Conservation (phyloP, 1,140 invertebrate species). For the Sycobia sp. region DNA sequence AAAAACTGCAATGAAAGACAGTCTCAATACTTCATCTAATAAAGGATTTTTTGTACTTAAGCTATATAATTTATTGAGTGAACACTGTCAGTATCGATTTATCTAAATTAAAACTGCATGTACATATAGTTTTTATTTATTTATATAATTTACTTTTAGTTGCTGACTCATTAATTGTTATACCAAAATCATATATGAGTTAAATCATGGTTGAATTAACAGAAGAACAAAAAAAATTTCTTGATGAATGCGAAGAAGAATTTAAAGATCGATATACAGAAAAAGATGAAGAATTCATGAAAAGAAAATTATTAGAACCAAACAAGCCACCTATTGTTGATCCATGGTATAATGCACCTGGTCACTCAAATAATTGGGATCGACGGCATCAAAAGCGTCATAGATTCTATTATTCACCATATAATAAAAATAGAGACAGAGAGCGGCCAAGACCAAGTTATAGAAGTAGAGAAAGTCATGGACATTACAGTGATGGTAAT, state of each 20-base stretch:
- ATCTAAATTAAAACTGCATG: neutral
- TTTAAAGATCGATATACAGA: slow-evolving; percentile 64
- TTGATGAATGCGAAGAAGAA: slow-evolving; percentile 63
- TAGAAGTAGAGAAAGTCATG: too few species aligned
- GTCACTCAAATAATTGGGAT: too few species aligned
- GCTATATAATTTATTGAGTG: slow-evolving; percentile 47
- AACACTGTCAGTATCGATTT: slow-evolving; percentile 45
- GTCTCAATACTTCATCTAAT: slow-evolving; percentile 33
- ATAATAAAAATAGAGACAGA: too few species aligned
- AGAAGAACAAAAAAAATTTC: slow-evolving; percentile 50
- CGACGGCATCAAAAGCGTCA: too few species aligned
- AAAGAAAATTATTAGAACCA: slow-evolving; percentile 48
- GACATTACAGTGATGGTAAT: too few species aligned
- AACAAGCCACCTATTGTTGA: slow-evolving; percentile 61
- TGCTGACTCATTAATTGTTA: slow-evolving; percentile 44
- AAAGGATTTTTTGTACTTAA: slow-evolving; percentile 50
- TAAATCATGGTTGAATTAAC: slow-evolving; percentile 35
- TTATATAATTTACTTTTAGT: slow-evolving; percentile 35
- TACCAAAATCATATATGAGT: slow-evolving; percentile 39
- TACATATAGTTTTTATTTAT: neutral
- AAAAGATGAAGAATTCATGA: slow-evolving; percentile 60
- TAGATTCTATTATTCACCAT: too few species aligned
- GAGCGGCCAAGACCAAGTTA: too few species aligned
- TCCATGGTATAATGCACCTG: slow-evolving; percentile 56
- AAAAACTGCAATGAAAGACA: slow-evolving; percentile 27